Conservation (phyloP, 2,888 invertebrate species). For the Eledone cirrhosa region DNA sequence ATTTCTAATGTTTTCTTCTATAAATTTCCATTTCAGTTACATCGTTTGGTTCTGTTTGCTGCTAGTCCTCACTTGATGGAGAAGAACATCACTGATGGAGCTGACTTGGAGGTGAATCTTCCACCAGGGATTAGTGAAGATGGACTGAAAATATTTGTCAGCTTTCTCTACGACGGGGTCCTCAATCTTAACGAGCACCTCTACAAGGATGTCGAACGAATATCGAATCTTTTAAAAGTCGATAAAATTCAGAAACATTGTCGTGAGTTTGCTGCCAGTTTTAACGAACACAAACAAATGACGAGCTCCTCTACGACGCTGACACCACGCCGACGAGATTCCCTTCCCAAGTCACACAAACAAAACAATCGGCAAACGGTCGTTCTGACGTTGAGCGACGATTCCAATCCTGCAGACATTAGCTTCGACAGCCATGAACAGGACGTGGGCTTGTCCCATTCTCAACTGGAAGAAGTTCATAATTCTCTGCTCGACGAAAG, state of each 20-base stretch:
- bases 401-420: conserved; percentile 14
- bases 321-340: not conserved
- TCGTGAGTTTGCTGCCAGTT: conserved; percentile 12
- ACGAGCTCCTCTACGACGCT: not conserved
- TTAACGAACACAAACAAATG: conserved; percentile 8
- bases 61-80: conserved; percentile 25
- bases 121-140: conserved; percentile 21
- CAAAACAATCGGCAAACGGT: conserved; percentile 8
- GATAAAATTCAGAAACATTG: conserved; percentile 25
- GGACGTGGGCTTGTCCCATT: not conserved
- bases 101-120: conserved; percentile 26
- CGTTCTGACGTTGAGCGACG: conserved; percentile 12
- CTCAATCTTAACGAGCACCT: conserved; percentile 17
- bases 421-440: not conserved
- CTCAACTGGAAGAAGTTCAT: not conserved
- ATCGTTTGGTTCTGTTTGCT: conserved; percentile 29
- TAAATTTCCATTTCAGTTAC: not conserved
- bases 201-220: conserved; percentile 24
- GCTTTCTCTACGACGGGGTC: conserved; percentile 20
- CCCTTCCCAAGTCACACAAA: conserved; percentile 17
- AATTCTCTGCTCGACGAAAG: not conserved
- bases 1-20: too few relatives aligned
- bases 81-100: conserved; percentile 26
- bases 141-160: conserved; percentile 22
- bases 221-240: conserved; percentile 17